phyloP scores from a whole-genome alignment of 2,797 vertebrate species.

The Sus cebifrons region DNA sequence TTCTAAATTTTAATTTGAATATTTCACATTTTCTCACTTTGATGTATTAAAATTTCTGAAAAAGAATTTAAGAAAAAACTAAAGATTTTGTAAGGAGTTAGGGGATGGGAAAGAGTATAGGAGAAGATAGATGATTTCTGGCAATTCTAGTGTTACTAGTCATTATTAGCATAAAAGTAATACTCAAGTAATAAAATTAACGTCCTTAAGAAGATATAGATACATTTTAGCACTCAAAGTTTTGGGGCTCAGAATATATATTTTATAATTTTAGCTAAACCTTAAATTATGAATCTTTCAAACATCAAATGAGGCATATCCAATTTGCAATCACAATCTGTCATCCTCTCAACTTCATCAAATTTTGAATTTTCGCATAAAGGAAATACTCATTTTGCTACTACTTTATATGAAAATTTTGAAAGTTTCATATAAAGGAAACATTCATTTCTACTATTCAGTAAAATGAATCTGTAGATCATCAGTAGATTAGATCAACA shows the following conservation, averaged over 20 bases:
- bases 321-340: not conserved
- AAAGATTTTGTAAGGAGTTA: not conserved
- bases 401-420: too few species aligned
- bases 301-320: conserved; percentile 17
- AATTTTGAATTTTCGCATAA: conserved; percentile 25
- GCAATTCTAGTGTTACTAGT: not conserved
- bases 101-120: not conserved
- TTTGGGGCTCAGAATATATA: not conserved
- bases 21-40: not conserved
- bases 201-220: not conserved
- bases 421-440: too few species aligned
- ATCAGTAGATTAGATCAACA: too few species aligned
- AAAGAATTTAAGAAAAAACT: not conserved
- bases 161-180: not conserved
- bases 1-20: not conserved
- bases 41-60: not conserved
- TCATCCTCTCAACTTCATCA: not conserved
- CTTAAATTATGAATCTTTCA: conserved; percentile 39
- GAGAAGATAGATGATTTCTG: not conserved
- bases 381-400: not conserved
- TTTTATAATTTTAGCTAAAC: not conserved
- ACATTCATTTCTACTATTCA: too few species aligned
- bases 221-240: not conserved
- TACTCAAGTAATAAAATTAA: not conserved
- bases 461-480: too few species aligned